phyloP scores from a whole-genome alignment of 2,797 vertebrate genomes.

The Enteromius mattozi region DNA sequence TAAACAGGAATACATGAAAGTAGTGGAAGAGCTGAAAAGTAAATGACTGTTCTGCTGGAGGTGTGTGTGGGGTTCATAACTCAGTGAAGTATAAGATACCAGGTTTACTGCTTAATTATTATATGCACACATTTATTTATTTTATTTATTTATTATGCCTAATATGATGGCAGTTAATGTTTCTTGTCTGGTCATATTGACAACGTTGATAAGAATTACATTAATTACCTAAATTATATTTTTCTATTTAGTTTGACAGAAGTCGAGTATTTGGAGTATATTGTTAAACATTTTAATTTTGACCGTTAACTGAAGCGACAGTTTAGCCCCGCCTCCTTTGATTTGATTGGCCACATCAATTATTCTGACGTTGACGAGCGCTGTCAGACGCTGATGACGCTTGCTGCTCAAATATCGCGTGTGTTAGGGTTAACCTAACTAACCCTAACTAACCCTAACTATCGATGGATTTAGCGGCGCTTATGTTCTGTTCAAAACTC shows the following conservation, averaged over 20 bases:
- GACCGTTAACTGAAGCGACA: neutral
- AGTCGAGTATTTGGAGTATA: neutral
- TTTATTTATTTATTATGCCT: neutral
- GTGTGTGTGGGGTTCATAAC: neutral
- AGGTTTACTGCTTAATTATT: neutral
- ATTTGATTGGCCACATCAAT: neutral
- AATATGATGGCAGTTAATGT: neutral
- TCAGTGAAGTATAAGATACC: neutral
- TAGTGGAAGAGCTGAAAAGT: neutral
- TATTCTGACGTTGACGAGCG: neutral
- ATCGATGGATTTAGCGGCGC: neutral
- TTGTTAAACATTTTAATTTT: neutral
- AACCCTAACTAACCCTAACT: too few species aligned
- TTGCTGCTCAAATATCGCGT: too few species aligned
- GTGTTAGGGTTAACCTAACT: too few species aligned
- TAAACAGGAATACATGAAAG: neutral
- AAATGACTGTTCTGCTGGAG: neutral
- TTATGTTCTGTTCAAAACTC: neutral
- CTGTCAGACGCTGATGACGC: too few species aligned
- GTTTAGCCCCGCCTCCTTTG: neutral
- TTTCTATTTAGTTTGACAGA: neutral
- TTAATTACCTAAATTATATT: neutral
- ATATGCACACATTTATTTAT: neutral
- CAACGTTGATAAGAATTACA: neutral
- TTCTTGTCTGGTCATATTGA: neutral